Evolutionary conservation across 2,113 vertebrate species (phyloP), one percentile per base, ranked within the genome.

Genomic region (Gallinago undulata): DNA sequence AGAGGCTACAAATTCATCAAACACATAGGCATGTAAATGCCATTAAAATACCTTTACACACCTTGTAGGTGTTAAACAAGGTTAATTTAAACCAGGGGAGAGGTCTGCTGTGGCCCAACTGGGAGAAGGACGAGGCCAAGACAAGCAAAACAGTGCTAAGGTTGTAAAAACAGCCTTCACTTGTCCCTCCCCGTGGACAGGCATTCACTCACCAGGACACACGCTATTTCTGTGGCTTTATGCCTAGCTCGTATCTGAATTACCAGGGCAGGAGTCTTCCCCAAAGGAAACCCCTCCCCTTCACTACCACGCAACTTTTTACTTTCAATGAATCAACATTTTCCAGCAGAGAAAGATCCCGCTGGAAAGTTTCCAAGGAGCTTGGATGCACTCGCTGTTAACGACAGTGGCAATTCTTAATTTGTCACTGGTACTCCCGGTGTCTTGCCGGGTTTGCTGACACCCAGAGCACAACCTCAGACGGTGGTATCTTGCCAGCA

Each of bases 401-500:
- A 77, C 27, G 10, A 62, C 41, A 45, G 59, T 1, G 45, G 31
- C 28, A 24, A 60, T 15, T 63, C 55, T 67, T 59, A 64, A 72
- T 43, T 68, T 43, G 37, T 37, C 17, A 27, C 37, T 5, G 2
- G 30, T 31, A 28, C 12, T 30, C 23, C 19, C 3, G 1, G 55
- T 31, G 63, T 13, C n/a, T 19, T 2, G 5, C 23, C 51, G 75
- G n/a, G 16, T 60, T 78, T 74, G 63, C 37, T 33, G 69, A 55
- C 7, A 27, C 35, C 35, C 60, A 24, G 41, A 62, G 16, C 1
- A 0, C n/a, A 56, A 13, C 67, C 33, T 13, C 9, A 25, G 28
- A 6, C 3, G 9, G 37, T 1, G 17, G 4, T 35, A 31, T 3
- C 22, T 25, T n/a, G 22, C 13, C 67, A 35, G 28, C 0, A 1